phyloP scores from a whole-genome alignment of 2,113 vertebrate genomes.

The Oxyura jamaicensis region DNA sequence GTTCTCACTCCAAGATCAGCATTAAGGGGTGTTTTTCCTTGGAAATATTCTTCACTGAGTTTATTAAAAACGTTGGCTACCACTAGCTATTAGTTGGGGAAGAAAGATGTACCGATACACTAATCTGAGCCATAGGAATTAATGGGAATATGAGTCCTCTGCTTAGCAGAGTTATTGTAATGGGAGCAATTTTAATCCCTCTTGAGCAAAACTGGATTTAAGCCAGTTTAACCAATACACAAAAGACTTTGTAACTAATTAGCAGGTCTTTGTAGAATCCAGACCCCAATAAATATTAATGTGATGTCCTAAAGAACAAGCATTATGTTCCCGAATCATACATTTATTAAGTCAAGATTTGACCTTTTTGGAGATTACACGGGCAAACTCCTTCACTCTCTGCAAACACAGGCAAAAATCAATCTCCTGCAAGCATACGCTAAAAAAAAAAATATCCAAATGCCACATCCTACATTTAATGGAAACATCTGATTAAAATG shows the following conservation, averaged over 20 bases:
- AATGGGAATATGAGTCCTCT: not conserved
- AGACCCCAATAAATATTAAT: conserved; percentile 54
- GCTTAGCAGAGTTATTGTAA: conserved; percentile 28
- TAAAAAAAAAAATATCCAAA: conserved; percentile 41
- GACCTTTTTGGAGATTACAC: conserved; percentile 59
- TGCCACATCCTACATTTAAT: not conserved
- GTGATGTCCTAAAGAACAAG: conserved; percentile 38
- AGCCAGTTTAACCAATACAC: conserved; percentile 43
- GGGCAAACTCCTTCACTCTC: conserved; percentile 20
- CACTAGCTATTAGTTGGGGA: not conserved
- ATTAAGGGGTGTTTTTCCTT: not conserved
- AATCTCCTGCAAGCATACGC: not conserved
- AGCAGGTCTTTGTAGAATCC: conserved; percentile 23
- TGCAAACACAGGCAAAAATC: conserved; percentile 45
- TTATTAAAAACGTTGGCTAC: not conserved
- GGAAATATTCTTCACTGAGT: not conserved
- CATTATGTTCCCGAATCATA: conserved; percentile 50
- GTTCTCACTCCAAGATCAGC: not conserved
- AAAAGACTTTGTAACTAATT: conserved; percentile 55
- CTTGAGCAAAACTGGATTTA: conserved; percentile 13
- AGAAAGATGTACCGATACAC: not conserved
- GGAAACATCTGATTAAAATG: conserved; percentile 2
- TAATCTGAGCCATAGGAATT: not conserved
- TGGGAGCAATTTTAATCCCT: conserved; percentile 13
- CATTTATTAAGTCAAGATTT: conserved; percentile 62